Percentiles rank a stretch among this genome's conserved stretches.
Conservation (phyloP, 2,888 invertebrate genomes). For the Melolontha melolontha region DNA sequence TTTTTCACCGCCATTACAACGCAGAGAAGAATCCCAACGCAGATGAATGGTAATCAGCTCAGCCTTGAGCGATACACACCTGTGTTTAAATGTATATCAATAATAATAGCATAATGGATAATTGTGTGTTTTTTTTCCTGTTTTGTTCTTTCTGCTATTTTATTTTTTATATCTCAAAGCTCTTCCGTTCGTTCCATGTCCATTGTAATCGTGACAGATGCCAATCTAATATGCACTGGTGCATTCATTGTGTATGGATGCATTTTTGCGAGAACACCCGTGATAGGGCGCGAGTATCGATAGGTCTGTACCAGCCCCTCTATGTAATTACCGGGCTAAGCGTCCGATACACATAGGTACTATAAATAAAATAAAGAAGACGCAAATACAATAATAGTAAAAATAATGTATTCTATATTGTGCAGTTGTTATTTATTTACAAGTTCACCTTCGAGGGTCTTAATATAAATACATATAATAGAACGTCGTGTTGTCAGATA, state of each 20-base stretch:
- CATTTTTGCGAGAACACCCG: slow-evolving; percentile 43
- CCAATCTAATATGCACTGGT: slow-evolving; percentile 53
- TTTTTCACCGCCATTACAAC: slow-evolving; percentile 43
- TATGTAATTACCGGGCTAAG: slow-evolving; percentile 19
- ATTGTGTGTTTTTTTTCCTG: slow-evolving; percentile 51
- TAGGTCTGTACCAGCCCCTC: slow-evolving; percentile 3
- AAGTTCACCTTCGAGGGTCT: no score
- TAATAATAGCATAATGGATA: slow-evolving; percentile 56
- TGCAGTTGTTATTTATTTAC: no score
- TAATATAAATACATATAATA: no score
- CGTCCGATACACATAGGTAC: no score
- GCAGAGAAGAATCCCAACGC: slow-evolving; percentile 49
- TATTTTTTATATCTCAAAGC: slow-evolving; percentile 24
- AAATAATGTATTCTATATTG: no score
- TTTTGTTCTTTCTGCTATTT: slow-evolving; percentile 34
- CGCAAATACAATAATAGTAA: no score
- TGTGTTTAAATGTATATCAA: slow-evolving; percentile 58
- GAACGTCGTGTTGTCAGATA: no score
- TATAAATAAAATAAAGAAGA: no score
- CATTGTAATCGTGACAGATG: slow-evolving; percentile 57
- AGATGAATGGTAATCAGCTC: slow-evolving; percentile 56
- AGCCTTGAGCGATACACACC: slow-evolving; percentile 57
- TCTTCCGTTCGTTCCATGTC: slow-evolving; percentile 45
- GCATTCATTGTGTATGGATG: slow-evolving; percentile 50
- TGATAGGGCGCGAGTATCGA: slow-evolving; percentile 30